phyloP scores from a whole-genome alignment of 2,797 vertebrate species.

The Poecilia velifera region DNA sequence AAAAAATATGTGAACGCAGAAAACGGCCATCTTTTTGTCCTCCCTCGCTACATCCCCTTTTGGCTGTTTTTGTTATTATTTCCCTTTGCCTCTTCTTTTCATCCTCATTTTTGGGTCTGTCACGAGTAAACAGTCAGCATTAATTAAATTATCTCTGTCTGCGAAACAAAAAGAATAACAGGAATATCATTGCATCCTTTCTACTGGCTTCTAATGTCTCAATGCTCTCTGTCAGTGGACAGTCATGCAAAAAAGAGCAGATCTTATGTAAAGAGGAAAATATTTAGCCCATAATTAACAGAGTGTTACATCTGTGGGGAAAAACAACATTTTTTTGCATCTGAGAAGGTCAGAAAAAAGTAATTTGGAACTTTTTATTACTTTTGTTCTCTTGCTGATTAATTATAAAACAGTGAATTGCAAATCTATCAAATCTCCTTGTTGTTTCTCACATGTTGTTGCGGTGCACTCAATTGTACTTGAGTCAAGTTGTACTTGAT shows the following conservation, averaged over 20 bases:
- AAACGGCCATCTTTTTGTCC: slow-evolving; percentile 36
- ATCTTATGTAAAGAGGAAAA: not conserved
- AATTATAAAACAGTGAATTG: not conserved
- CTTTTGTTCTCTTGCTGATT: not conserved
- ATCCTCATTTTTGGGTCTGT: slow-evolving; percentile 24
- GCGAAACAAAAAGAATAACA: slow-evolving; percentile 35
- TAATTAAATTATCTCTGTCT: slow-evolving; percentile 55
- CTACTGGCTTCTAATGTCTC: not conserved
- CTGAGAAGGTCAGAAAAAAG: not conserved
- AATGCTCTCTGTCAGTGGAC: not conserved
- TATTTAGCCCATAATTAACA: not conserved
- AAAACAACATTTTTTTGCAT: not conserved
- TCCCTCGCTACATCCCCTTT: not conserved
- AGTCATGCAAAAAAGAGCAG: not conserved
- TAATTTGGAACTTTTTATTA: not conserved
- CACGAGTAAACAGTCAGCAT: slow-evolving; percentile 19
- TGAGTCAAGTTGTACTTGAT: not conserved
- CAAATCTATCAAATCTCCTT: not conserved
- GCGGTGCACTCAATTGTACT: not conserved
- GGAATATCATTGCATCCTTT: not conserved
- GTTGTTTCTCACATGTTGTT: not conserved
- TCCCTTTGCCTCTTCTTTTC: slow-evolving; percentile 6
- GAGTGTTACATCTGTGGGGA: not conserved
- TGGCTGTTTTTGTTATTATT: not conserved
- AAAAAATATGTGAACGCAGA: slow-evolving; percentile 58